phyloP scores from a whole-genome alignment of 2,888 invertebrate genomes.

The Rhabditophanes sp. region DNA sequence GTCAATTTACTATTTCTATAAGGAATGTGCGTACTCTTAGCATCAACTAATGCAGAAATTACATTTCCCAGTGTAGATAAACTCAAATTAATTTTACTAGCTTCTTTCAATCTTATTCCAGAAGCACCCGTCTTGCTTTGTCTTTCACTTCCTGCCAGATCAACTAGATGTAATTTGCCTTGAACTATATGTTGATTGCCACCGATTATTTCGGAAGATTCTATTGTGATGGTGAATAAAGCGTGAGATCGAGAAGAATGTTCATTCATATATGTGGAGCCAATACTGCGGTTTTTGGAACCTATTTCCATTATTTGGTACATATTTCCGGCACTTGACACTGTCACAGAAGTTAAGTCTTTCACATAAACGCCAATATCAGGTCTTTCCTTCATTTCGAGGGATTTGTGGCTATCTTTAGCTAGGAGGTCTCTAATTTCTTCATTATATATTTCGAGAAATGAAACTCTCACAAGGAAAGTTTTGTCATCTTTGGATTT shows the following conservation, averaged over 20 bases:
- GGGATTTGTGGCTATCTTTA: slow-evolving; percentile 62
- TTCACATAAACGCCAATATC: slow-evolving; percentile 96
- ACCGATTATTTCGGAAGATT: slow-evolving; percentile 72
- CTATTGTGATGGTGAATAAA: slow-evolving; percentile 91
- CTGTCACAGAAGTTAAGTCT: slow-evolving; percentile 89
- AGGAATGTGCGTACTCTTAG: slow-evolving; percentile 88
- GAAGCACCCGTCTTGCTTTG: slow-evolving; percentile 76
- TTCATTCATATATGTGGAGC: slow-evolving; percentile 90
- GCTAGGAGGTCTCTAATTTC: slow-evolving; percentile 85
- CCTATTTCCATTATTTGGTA: slow-evolving; percentile 86
- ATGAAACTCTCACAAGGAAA: slow-evolving; percentile 88
- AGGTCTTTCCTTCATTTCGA: slow-evolving; percentile 57
- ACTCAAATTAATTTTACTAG: slow-evolving; percentile 91
- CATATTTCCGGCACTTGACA: slow-evolving; percentile 84
- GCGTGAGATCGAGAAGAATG: slow-evolving; percentile 66
- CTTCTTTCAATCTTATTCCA: slow-evolving; percentile 64
- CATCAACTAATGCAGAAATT: slow-evolving; percentile 90
- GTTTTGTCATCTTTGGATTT: slow-evolving; percentile 76
- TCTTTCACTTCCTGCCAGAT: slow-evolving; percentile 84
- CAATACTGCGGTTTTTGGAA: slow-evolving; percentile 76
- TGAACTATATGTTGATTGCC: slow-evolving; percentile 74
- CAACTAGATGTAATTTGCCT: slow-evolving; percentile 91
- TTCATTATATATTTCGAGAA: slow-evolving; percentile 96
- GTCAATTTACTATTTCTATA: slow-evolving; percentile 95
- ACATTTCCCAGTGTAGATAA: slow-evolving; percentile 92